These are phyloP conservation scores for Drosophila orosa DNA, from an alignment of 1,140 invertebrate species.

Conservation along the genomic window DNA sequence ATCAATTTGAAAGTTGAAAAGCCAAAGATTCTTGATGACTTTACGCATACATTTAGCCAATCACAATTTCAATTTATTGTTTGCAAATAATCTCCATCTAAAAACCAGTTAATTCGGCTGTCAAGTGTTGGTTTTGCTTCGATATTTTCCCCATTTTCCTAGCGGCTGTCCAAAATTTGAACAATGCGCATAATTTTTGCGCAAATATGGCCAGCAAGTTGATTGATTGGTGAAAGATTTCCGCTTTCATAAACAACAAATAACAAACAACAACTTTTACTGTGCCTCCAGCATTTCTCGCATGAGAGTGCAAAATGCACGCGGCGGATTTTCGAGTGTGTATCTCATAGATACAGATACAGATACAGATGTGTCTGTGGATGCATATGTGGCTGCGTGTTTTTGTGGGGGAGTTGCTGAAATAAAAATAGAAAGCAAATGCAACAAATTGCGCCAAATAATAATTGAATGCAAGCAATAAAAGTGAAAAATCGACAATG, in stretches of 20 bases:
- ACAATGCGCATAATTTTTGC: constrained; percentile 60
- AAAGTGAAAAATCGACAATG: constrained; percentile 51
- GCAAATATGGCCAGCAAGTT: constrained; percentile 46
- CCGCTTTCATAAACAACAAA: constrained; percentile 75
- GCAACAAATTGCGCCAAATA: constrained; percentile 61
- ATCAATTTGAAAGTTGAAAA: not conserved
- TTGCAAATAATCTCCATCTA: constrained; percentile 7
- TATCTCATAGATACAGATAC: not conserved
- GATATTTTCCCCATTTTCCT: constrained; percentile 14
- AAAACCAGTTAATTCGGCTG: not conserved
- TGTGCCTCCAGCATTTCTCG: constrained; percentile 48
- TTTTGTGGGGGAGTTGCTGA: constrained; percentile 12
- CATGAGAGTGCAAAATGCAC: constrained; percentile 50
- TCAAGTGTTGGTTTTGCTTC: constrained; percentile 1
- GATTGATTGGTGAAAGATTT: constrained; percentile 79
- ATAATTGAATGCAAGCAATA: constrained; percentile 57
- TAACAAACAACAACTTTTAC: constrained; percentile 60
- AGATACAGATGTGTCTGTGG: not conserved
- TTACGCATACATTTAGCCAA: not conserved
- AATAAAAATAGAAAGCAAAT: constrained; percentile 54
- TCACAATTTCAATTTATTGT: not conserved
- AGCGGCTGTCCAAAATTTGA: constrained; percentile 24
- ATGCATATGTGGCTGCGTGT: constrained; percentile 13
- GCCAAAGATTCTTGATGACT: not conserved
- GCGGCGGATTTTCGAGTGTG: not conserved